These are phyloP conservation scores for Caenorhabditis sp. DNA, from an alignment of 2,888 invertebrate species.

Conservation along the genomic window DNA sequence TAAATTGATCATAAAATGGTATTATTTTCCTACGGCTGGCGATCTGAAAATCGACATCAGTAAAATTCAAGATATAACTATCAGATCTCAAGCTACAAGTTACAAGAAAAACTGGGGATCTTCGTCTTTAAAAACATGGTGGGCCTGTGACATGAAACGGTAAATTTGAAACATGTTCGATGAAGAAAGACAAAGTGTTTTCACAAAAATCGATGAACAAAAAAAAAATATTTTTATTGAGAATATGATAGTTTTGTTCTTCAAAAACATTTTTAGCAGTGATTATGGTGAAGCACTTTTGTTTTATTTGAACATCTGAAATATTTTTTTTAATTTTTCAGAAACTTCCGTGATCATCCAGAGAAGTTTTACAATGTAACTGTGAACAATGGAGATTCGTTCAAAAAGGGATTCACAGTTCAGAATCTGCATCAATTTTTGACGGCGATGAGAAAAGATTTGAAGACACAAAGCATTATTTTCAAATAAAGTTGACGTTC, in stretches of 20 bases:
- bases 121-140: slow-evolving; percentile 19
- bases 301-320: too few relatives aligned
- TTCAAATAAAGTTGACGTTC: slow-evolving; percentile 8
- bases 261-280: too few relatives aligned
- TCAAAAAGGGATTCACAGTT: slow-evolving; percentile 40
- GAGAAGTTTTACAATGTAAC: slow-evolving; percentile 33
- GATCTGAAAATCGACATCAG: slow-evolving; percentile 21
- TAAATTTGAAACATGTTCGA: too few relatives aligned
- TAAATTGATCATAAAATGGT: slow-evolving; percentile 23
- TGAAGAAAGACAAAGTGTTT: neutral
- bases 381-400: slow-evolving; percentile 31
- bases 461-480: slow-evolving; percentile 19
- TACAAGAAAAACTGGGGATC: slow-evolving; percentile 40
- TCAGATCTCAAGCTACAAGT: slow-evolving; percentile 16
- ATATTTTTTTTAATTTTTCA: slow-evolving; percentile 5
- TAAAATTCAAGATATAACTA: slow-evolving; percentile 17
- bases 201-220: too few relatives aligned
- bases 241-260: too few relatives aligned
- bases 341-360: slow-evolving; percentile 32
- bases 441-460: slow-evolving; percentile 18
- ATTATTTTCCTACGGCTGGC: slow-evolving; percentile 28
- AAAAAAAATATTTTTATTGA: too few relatives aligned
- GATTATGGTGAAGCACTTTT: too few relatives aligned
- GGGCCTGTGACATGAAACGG: slow-evolving; percentile 42
- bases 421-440: slow-evolving; percentile 20